These are phyloP conservation scores for Nomada ruficornis DNA, from an alignment of 2,888 invertebrate species.

Conservation along the genomic window DNA sequence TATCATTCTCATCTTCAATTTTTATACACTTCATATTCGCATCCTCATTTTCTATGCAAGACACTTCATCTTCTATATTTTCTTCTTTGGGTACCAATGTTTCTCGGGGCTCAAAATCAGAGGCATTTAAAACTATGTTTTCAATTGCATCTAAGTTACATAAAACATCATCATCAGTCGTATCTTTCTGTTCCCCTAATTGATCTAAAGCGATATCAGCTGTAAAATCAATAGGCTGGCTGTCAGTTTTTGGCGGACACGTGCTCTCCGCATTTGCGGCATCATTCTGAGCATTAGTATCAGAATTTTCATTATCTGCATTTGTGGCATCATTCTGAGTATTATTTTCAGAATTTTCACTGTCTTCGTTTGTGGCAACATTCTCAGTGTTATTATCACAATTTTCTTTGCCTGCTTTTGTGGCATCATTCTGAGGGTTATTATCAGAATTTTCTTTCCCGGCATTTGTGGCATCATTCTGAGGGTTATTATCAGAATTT, in stretches of 20 bases:
- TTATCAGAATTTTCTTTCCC: not conserved
- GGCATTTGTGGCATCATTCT: not conserved
- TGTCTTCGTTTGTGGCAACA: not conserved
- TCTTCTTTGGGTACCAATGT: conserved; percentile 1
- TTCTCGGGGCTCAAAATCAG: conserved; percentile 22
- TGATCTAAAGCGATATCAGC: conserved; percentile 68
- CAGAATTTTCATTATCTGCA: not conserved
- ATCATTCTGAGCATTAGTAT: not conserved
- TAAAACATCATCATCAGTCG: conserved; percentile 77
- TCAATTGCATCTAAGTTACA: conserved; percentile 79
- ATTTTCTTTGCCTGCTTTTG: not conserved
- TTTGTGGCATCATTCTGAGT: not conserved
- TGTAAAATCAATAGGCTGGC: conserved; percentile 60
- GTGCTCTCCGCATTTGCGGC: not conserved
- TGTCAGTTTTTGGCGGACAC: not conserved
- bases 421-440: not conserved
- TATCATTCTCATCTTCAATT: not conserved
- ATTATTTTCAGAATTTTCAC: not conserved
- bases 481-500: not conserved
- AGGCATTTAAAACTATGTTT: conserved; percentile 71
- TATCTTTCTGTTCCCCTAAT: conserved; percentile 47
- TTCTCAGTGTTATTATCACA: not conserved
- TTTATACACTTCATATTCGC: not conserved
- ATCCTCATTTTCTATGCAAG: not conserved
- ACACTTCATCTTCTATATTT: not conserved